Percentiles rank a stretch among this genome's conserved stretches.
phyloP scores from a whole-genome alignment of 2,888 invertebrate species.

The Clistopyga incitator region DNA sequence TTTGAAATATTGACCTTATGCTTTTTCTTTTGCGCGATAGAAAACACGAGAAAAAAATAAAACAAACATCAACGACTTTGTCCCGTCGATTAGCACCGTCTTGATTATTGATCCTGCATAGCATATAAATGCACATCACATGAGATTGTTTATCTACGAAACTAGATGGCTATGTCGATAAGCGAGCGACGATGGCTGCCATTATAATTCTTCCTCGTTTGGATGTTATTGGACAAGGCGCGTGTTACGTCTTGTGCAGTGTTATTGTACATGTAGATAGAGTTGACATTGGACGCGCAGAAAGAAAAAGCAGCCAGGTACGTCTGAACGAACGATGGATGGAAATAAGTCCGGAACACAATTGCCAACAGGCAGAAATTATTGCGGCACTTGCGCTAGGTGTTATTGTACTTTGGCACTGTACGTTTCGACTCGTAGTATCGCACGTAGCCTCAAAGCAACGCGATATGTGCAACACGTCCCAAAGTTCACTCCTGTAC shows the following conservation, averaged over 20 bases:
- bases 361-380: not conserved
- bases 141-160: constrained; percentile 16
- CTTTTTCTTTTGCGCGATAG: not conserved
- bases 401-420: constrained; percentile 17
- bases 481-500: constrained; percentile 5
- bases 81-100: not conserved
- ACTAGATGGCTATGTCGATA: constrained; percentile 22
- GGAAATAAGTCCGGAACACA: constrained; percentile 21
- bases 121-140: not conserved
- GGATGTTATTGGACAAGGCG: not conserved
- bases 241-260: not conserved
- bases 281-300: not conserved
- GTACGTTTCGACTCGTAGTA: not conserved
- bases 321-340: not conserved
- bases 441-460: not conserved
- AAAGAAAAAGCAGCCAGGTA: not conserved
- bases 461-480: constrained; percentile 4
- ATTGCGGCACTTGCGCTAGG: constrained; percentile 14
- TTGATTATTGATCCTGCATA: not conserved
- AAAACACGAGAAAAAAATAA: not conserved
- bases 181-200: not conserved
- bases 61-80: not conserved
- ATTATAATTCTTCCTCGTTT: constrained; percentile 3
- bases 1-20: too few relatives aligned
- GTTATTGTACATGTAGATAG: not conserved